Evolutionary conservation across 2,797 vertebrate genomes (phyloP).

Genomic region (Malacoraja senta): DNA sequence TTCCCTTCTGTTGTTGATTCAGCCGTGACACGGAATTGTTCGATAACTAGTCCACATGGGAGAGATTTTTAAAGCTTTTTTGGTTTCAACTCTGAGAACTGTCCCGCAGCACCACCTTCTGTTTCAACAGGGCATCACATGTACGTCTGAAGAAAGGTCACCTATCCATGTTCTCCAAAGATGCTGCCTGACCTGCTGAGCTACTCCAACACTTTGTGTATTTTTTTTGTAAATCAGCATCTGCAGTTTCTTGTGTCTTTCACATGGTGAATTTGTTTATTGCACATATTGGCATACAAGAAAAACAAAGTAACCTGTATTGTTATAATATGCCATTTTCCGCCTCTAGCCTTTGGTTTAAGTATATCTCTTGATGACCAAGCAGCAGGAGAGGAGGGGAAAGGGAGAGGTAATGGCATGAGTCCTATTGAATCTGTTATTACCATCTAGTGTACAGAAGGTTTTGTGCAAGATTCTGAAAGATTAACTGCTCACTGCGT

Average conservation of each 20-base stretch:
- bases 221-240: no score
- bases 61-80: neutral
- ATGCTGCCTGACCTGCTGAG: no score
- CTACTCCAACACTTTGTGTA: no score
- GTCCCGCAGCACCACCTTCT: conserved; percentile 6
- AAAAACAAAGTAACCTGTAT: neutral
- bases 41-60: neutral
- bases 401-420: no score
- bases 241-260: no score
- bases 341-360: neutral
- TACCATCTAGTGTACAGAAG: no score
- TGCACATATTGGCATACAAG: neutral
- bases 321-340: neutral
- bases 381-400: no score
- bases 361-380: neutral
- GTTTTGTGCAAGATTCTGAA: no score
- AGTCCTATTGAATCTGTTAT: no score
- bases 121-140: neutral
- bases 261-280: neutral
- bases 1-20: conserved; percentile 18
- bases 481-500: no score
- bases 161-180: no score
- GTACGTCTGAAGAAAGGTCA: no score
- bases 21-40: conserved; percentile 22
- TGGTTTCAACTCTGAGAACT: neutral